Base-by-base conservation (phyloP, 2,797 vertebrate genomes). In the Sebastes kiyomatsui region DNA sequence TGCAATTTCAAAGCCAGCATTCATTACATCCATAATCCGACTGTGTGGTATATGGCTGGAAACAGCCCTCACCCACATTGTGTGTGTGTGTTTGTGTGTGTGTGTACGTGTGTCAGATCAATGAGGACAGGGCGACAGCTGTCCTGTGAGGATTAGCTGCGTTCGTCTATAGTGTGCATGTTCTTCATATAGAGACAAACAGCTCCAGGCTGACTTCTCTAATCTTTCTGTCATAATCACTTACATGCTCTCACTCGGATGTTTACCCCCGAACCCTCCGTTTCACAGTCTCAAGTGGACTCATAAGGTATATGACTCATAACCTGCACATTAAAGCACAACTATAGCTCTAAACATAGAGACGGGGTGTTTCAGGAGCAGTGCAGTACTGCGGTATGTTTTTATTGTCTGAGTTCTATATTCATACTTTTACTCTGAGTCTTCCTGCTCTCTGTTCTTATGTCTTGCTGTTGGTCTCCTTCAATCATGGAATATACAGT, bases 121-220 rank as follows among this genome's bases (percentile, higher is more conserved):
- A 79, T 82, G 30, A 68, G 79, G 11, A 65, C 78, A 67, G 71
- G 65, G 46, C 5, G 80, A 72, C 90, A 88, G 82, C 82, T 90
- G 88, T 83, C 77, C 80, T 46, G 1, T 74, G 77, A 67, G 77
- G 90, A 90, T 89, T 85, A 89, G 77, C 68, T 61, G 38, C 65
- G 60, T 76, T 33, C 55, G 69, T 77, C 61, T 16, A 1, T 35
- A 71, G 64, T 35, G 66, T 75, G 54, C 52, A n/a, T 27, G 58
- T 65, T 55, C 77, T 56, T 71, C 22, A 25, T 30, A 54, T 10
- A 35, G 55, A 88, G 69, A 72, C 59, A 61, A 68, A 46, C 75
- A 78, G 38, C 83, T 75, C 22, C 78, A 80, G 49, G 20, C 49
- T 27, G n/a, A 60, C 55, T 67, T 67, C 77, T 78, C 38, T 84